Base-by-base conservation (phyloP, 2,888 invertebrate genomes). In the Tachina fera region DNA sequence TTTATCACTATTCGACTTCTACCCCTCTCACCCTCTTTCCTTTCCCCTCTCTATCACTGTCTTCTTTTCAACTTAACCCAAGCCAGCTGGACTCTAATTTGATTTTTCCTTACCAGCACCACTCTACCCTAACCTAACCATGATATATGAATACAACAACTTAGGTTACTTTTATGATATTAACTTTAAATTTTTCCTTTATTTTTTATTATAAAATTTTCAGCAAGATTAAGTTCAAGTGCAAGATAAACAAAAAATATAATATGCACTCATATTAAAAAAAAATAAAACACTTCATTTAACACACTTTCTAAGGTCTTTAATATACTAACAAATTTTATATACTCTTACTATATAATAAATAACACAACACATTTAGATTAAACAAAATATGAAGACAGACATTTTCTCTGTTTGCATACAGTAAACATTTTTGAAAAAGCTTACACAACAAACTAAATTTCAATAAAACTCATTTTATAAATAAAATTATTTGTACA, bases 391-490 rank as follows among this genome's bases (percentile, higher is more conserved):
- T 56, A 56, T 22, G 2, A 13, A 1, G 4, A 22, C 2, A 31
- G 1, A 56, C 31, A 9, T 16, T 16, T 51, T 16, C 16, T 51
- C 22, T 22, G 6, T 56, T 56, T 56, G 6, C 22, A 6, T 5
- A 3, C n/a, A 56, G 10, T 47, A 58, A 47, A 60, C 49, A 61
- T 39, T 72, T 43, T 31, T 39, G n/a, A 10, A 1, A 47, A 8
- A 72, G 47, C 31, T 58, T 47, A 58, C 31, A 31, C 43, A 58
- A 58, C 16, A 58, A 16, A 19, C 51, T 13, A 19, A 41, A 19
- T 72, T 60, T 60, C 60, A 49, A 72, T 60, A 72, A 70, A 56
- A 53, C 10, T 43, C 70, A 43, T 41, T 53, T 43, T 43, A 53
- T 56, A 53, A 70, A 53, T 43, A 53, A 19, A 41, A 22, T 53